Base-by-base conservation (phyloP, 2,888 invertebrate genomes). In the Meteorus cinctellus region DNA sequence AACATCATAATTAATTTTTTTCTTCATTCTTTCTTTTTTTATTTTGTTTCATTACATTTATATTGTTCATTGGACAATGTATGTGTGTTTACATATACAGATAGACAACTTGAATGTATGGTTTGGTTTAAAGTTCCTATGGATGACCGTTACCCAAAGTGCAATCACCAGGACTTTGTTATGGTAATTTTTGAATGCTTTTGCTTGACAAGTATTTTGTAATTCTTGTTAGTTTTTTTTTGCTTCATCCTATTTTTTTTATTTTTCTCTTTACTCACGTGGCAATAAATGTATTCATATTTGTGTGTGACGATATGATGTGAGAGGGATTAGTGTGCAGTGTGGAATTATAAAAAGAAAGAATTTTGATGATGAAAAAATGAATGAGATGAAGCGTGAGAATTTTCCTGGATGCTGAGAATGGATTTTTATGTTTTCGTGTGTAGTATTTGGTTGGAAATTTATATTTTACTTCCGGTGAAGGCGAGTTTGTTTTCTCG, bases 151-250 rank as follows among this genome's bases (percentile, higher is more conserved):
- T 67, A 67, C 16, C 36, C 59, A 19, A 55, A 70, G 63, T 75
- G 77, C 74, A 79, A 79, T 79, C 79, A 79, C n/a, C 72, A 27
- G 72, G 68, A 77, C 79, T 77, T 79, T 79, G 79, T 79, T 76
- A 79, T 79, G 79, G 76, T 78, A 78, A 79, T 77, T 75, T 71
- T 45, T 71, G 31, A 66, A 41, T 45, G 41, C 51, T 36, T 36
- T 27, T 34, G n/a, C 41, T 12, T 31, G 51, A 16, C 31, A 69
- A 41, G 12, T 29, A 12, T 10, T 59, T 19, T 63, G 60, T 24
- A 3, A 27, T 63, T 65, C 29, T 69, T 59, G 72, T 76, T 51
- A 4, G 31, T n/a, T 62, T 60, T 62, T 60, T 31, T 76, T 65
- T 51, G 4, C 70, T 76, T 55, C 34, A 34, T 34, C 8, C 34